Evolutionary conservation across 2,113 vertebrate genomes (phyloP).

Genomic region (Pristiophorus japonicus): DNA sequence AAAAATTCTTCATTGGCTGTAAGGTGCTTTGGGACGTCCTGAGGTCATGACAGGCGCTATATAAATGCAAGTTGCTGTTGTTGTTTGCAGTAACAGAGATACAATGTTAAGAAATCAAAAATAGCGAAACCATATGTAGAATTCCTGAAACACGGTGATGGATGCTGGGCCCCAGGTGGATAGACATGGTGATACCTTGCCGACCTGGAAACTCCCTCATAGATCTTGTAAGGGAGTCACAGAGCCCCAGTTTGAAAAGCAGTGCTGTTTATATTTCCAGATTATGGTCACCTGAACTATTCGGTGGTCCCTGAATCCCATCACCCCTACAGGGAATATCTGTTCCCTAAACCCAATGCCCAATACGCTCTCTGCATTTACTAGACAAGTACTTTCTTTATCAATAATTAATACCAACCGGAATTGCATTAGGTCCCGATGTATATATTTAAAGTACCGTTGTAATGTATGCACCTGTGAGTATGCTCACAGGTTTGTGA

Average conservation of each 20-base stretch:
- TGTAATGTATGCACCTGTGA: no score
- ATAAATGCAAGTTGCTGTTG: neutral
- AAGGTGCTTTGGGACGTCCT: neutral
- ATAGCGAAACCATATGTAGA: neutral
- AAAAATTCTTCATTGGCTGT: no score
- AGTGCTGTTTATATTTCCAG: neutral
- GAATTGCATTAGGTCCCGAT: neutral
- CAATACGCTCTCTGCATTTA: neutral
- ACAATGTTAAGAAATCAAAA: neutral
- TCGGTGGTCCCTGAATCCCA: neutral
- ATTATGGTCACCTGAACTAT: neutral
- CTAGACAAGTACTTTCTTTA: neutral
- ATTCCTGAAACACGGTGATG: neutral
- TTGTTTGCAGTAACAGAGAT: neutral
- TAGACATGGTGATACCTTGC: neutral
- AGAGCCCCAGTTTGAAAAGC: neutral
- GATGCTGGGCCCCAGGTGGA: neutral
- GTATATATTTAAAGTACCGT: neutral
- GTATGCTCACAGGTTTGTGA: no score
- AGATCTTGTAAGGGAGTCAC: no score
- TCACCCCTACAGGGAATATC: neutral
- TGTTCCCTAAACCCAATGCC: neutral
- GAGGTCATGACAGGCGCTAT: neutral
- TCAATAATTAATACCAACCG: neutral
- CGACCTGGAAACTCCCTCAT: neutral